These are phyloP conservation scores for Limulus polyphemus DNA, from an alignment of 2,888 invertebrate genomes.

Conservation along the genomic window DNA sequence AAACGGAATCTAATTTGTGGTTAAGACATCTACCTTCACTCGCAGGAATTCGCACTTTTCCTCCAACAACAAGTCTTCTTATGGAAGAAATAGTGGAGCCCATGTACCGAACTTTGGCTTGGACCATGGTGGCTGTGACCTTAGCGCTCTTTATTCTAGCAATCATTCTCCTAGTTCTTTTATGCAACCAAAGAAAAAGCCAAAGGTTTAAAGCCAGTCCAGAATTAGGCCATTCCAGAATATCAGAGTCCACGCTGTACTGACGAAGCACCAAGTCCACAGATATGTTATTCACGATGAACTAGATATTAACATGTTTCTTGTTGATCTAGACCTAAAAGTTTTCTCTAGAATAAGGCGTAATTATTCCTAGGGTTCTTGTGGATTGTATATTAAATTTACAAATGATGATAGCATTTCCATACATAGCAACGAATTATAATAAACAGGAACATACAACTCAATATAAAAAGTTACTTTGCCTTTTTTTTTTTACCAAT, in stretches of 20 bases:
- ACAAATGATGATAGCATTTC: too few relatives aligned
- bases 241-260: constrained; percentile 17
- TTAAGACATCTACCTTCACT: constrained; percentile 20
- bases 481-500: too few relatives aligned
- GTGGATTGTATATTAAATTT: too few relatives aligned
- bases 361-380: too few relatives aligned
- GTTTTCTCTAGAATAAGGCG: too few relatives aligned
- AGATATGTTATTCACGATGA: too few relatives aligned
- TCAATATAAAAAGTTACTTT: too few relatives aligned
- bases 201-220: constrained; percentile 25
- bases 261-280: not conserved
- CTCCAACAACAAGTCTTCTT: constrained; percentile 8
- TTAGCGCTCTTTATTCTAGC: constrained; percentile 23
- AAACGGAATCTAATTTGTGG: constrained; percentile 24
- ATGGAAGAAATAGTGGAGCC: constrained; percentile 13
- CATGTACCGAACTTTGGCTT: constrained; percentile 25
- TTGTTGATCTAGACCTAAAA: too few relatives aligned
- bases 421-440: too few relatives aligned
- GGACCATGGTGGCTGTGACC: constrained; percentile 26
- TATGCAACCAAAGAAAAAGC: constrained; percentile 25
- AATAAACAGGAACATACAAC: too few relatives aligned
- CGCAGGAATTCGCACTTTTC: constrained; percentile 10
- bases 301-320: too few relatives aligned
- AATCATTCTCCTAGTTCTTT: constrained; percentile 20
- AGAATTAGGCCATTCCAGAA: constrained; percentile 14